These are phyloP conservation scores for Trachelipus rathkii DNA, from an alignment of 1,140 invertebrate species.

Conservation along the genomic window DNA sequence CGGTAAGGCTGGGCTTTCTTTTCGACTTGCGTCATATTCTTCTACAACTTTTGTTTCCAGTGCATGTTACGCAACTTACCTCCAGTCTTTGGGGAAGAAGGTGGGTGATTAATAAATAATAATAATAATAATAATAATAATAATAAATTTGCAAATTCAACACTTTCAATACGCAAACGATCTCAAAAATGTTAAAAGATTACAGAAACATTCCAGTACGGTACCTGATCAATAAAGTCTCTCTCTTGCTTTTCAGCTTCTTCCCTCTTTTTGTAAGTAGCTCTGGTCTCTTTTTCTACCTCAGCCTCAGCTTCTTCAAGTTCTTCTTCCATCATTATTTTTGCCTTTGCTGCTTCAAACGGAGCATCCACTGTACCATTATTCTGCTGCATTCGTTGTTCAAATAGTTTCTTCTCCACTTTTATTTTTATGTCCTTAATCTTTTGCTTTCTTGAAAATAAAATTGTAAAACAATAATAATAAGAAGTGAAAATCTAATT, in stretches of 20 bases:
- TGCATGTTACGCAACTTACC: too few relatives aligned
- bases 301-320: slow-evolving; percentile 47
- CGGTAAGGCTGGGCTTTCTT: too few relatives aligned
- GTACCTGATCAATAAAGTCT: slow-evolving; percentile 52
- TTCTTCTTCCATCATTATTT: slow-evolving; percentile 52
- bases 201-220: too few relatives aligned
- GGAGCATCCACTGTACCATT: slow-evolving; percentile 48
- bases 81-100: too few relatives aligned
- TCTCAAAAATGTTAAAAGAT: background rate
- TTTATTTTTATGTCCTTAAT: slow-evolving; percentile 51
- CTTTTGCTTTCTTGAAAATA: slow-evolving; percentile 48
- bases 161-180: too few relatives aligned
- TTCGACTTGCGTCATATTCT: too few relatives aligned
- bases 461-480: slow-evolving; percentile 22
- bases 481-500: background rate
- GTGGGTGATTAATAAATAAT: too few relatives aligned
- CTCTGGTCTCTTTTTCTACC: slow-evolving; percentile 45
- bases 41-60: too few relatives aligned
- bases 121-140: too few relatives aligned
- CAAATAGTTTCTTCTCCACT: slow-evolving; percentile 28
- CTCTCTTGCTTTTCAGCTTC: slow-evolving; percentile 50
- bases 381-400: slow-evolving; percentile 51
- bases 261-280: slow-evolving; percentile 32
- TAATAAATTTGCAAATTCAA: too few relatives aligned
- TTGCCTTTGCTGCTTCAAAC: slow-evolving; percentile 34